Base-by-base conservation (phyloP, 2,888 invertebrate genomes). In the Gandaritis pyraliata region DNA sequence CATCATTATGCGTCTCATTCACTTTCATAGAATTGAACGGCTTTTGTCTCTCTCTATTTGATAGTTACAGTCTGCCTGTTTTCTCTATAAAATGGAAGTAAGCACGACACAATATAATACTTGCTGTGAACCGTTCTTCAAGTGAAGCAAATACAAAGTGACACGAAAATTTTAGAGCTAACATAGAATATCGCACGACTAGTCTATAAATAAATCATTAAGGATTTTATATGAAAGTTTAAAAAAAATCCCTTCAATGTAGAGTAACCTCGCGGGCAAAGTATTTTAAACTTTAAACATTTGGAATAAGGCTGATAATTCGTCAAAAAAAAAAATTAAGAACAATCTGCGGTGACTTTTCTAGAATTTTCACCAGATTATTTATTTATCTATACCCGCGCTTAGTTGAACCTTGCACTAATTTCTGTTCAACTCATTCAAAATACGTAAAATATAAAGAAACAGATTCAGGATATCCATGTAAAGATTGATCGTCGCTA, bases 381-480 rank as follows among this genome's bases (percentile, higher is more conserved):
- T 33, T 33, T 33, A 5, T 23, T 23, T 5, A 23, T 23, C 4
- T 3, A 23, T 23, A 5, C 23, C 23, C 23, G 23, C 23, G 23
- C 23, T 2, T 23, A 23, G 3, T 5, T 23, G 1, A 23, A 16
- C 1, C n/a, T 11, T n/a, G 13, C 41, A 11, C 72, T 93, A 93
- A 76, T 93, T 92, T 66, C 92, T 87, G 76, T 93, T 93, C 38
- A 93, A 66, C 58, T 94, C 94, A 67, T 95, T 95, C 55, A 97
- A 90, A 71, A 96, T 94, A 63, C 96, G 94, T 59, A 98, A 92
- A 72, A 97, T 95, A 81, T 96, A 94, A 15, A 97, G 77, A 90
- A 98, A 98, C 68, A 97, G 88, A 85, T 97, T 97, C 69, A 98
- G 93, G 62, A 98, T 96, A 77, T 98, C 97, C 90, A 97, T 93